These are phyloP conservation scores for Plemyria rubiginata DNA, from an alignment of 2,888 invertebrate species.

Conservation along the genomic window DNA sequence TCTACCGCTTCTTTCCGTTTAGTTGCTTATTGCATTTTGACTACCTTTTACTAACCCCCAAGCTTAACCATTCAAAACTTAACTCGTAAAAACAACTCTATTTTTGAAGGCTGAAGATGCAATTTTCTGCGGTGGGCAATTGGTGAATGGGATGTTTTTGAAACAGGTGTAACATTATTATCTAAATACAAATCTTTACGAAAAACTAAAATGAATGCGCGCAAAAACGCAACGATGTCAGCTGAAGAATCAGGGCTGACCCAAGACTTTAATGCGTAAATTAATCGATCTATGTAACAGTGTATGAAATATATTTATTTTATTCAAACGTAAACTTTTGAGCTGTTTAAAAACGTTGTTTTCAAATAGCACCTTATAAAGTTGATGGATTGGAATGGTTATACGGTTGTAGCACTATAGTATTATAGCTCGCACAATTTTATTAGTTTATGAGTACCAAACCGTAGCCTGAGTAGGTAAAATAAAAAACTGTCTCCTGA, in stretches of 20 bases:
- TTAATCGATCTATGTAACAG: too few relatives aligned
- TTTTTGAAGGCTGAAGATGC: fast-evolving
- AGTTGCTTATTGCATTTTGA: constrained; percentile 69
- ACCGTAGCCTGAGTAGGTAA: too few relatives aligned
- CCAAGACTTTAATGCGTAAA: constrained; percentile 24
- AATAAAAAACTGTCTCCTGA: too few relatives aligned
- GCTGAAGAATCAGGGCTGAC: constrained; percentile 66
- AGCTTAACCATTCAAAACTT: constrained; percentile 12
- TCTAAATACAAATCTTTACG: constrained; percentile 79
- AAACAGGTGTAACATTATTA: constrained; percentile 58
- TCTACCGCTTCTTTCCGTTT: constrained; percentile 83
- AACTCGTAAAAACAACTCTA: constrained; percentile 35
- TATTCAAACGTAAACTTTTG: too few relatives aligned
- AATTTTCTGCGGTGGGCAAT: constrained; percentile 23
- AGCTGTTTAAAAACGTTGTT: too few relatives aligned
- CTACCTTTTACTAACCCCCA: constrained; percentile 32
- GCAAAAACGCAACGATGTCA: constrained; percentile 71
- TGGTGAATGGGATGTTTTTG: constrained; percentile 38
- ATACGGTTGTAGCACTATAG: too few relatives aligned
- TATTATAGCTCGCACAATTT: too few relatives aligned
- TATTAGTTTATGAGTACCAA: too few relatives aligned
- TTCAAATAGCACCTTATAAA: too few relatives aligned
- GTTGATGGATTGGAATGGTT: too few relatives aligned
- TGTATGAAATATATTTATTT: too few relatives aligned
- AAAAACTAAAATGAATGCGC: constrained; percentile 77